These are phyloP conservation scores for Hypomecis punctinalis DNA, from an alignment of 2,888 invertebrate species.

Conservation along the genomic window DNA sequence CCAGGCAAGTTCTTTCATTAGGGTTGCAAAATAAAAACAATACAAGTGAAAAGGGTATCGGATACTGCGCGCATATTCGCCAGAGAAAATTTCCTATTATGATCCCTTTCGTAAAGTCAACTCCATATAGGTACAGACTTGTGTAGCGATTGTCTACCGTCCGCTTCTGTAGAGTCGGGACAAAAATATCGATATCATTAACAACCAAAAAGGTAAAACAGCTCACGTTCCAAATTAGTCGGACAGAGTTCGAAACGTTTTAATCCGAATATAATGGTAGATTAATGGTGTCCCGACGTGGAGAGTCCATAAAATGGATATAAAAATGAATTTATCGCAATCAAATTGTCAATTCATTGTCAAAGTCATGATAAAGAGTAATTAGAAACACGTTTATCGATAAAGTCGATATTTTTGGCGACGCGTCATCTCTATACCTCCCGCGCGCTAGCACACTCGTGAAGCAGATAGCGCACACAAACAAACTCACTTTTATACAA, in stretches of 20 bases:
- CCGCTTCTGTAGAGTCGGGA: conserved; percentile 53
- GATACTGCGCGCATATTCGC: conserved; percentile 77
- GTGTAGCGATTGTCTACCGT: conserved; percentile 75
- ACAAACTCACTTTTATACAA: conserved; percentile 63
- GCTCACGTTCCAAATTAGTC: conserved; percentile 38
- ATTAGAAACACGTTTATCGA: conserved; percentile 52
- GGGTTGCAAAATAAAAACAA: conserved; percentile 83
- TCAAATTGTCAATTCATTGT: conserved; percentile 42
- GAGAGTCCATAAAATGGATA: conserved; percentile 44
- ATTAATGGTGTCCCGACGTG: conserved; percentile 44
- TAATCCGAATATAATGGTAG: conserved; percentile 40
- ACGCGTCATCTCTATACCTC: conserved; percentile 49
- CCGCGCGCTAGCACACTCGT: conserved; percentile 52
- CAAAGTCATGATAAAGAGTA: conserved; percentile 25
- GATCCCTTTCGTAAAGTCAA: conserved; percentile 80
- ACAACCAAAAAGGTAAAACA: conserved; percentile 17
- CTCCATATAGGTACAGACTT: conserved; percentile 70
- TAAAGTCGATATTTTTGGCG: conserved; percentile 43
- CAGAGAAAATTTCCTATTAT: conserved; percentile 82
- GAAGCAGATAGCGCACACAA: conserved; percentile 50
- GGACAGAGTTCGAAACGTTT: conserved; percentile 45
- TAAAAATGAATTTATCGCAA: conserved; percentile 49
- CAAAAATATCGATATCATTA: conserved; percentile 42
- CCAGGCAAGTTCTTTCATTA: conserved; percentile 83
- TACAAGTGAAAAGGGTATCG: conserved; percentile 83